Evolutionary conservation across 2,888 invertebrate genomes (phyloP).

Genomic region (Hirtodrosophila duncani): DNA sequence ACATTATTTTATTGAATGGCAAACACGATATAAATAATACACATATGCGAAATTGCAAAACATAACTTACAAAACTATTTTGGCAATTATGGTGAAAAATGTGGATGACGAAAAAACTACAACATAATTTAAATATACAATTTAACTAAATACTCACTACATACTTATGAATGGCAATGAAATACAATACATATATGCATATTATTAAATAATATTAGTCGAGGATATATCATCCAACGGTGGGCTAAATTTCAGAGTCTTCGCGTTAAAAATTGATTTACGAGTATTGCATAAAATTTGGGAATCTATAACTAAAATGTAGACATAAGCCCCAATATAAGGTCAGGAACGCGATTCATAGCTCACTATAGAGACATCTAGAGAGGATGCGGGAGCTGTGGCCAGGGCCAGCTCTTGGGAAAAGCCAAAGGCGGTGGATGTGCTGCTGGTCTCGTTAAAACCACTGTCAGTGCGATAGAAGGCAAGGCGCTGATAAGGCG

Average conservation of each 20-base stretch:
- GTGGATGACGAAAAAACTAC: constrained; percentile 6
- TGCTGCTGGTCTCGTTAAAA: constrained; percentile 74
- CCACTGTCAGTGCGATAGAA: constrained; percentile 77
- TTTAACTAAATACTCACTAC: constrained; percentile 11
- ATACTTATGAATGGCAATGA: no score
- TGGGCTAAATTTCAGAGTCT: constrained; percentile 38
- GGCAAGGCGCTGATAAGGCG: constrained; percentile 1
- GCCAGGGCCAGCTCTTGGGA: constrained; percentile 51
- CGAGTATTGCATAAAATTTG: constrained; percentile 33
- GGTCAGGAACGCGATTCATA: constrained; percentile 47
- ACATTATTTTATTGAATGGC: background rate
- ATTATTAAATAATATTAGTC: no score
- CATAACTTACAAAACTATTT: constrained; percentile 18
- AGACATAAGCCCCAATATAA: background rate
- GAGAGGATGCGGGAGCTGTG: constrained; percentile 27
- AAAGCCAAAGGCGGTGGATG: constrained; percentile 44
- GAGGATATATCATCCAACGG: constrained; percentile 5
- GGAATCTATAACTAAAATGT: constrained; percentile 3
- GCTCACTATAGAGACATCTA: background rate
- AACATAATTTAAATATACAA: constrained; percentile 16
- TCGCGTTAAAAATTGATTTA: constrained; percentile 8
- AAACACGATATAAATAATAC: constrained; percentile 8
- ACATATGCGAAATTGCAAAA: constrained; percentile 2
- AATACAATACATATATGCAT: no score
- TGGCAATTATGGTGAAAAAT: constrained; percentile 14